phyloP scores from a whole-genome alignment of 2,888 invertebrate genomes.

The Xylophagus ater region DNA sequence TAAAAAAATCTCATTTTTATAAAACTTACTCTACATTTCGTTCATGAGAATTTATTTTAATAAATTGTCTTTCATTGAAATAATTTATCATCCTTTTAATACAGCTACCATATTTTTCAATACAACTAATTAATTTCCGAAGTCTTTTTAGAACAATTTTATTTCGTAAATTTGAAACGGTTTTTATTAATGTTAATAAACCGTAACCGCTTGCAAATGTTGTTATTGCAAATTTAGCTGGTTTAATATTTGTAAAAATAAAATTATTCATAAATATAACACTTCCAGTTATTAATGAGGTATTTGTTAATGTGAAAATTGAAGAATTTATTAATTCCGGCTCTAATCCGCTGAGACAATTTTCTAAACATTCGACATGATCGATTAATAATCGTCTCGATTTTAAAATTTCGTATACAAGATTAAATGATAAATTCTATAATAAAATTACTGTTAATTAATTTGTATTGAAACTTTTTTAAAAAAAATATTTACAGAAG shows the following conservation, averaged over 20 bases:
- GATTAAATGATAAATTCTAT: slow-evolving; percentile 5
- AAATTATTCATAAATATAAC: slow-evolving; percentile 29
- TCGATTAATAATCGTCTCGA: slow-evolving; percentile 36
- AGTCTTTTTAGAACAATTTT: slow-evolving; percentile 30
- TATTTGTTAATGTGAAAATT: slow-evolving; percentile 28
- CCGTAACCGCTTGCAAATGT: slow-evolving; percentile 29
- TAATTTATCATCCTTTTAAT: slow-evolving; percentile 35
- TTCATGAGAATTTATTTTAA: slow-evolving; percentile 23
- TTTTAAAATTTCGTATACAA: slow-evolving; percentile 30
- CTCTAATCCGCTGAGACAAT: slow-evolving; percentile 21
- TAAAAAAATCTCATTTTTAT: not conserved
- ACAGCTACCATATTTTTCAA: slow-evolving; percentile 36
- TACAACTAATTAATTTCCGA: slow-evolving; percentile 29
- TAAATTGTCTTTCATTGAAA: slow-evolving; percentile 34
- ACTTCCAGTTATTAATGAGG: slow-evolving; percentile 27
- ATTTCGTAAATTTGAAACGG: slow-evolving; percentile 31
- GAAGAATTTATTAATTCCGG: slow-evolving; percentile 12
- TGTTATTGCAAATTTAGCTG: slow-evolving; percentile 27
- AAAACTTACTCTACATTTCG: slow-evolving; percentile 31
- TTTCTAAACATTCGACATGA: slow-evolving; percentile 36
- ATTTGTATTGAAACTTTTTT: too few relatives aligned
- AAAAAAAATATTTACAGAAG: too few relatives aligned
- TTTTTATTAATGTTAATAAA: slow-evolving; percentile 28
- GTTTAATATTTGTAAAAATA: slow-evolving; percentile 26
- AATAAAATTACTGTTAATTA: too few relatives aligned